Evolutionary conservation across 2,888 invertebrate genomes (phyloP).

Genomic region (Erebia ligea): DNA sequence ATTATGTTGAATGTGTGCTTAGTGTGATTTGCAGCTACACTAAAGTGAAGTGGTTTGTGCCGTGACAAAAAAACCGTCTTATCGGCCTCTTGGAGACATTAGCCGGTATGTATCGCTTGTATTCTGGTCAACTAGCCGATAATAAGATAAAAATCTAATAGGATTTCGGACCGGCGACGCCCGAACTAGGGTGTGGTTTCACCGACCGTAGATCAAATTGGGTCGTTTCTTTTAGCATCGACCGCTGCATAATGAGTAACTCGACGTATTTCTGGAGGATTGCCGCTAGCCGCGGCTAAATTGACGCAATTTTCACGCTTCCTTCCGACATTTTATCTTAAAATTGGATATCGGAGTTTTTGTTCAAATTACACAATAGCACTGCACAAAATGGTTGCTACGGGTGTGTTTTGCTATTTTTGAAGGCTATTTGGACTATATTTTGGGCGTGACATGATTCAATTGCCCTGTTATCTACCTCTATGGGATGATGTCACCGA

Average conservation of each 20-base stretch:
- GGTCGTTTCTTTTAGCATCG: slow-evolving; percentile 63
- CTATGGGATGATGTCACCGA: slow-evolving; percentile 74
- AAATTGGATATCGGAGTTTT: slow-evolving; percentile 6
- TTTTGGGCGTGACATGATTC: slow-evolving; percentile 72
- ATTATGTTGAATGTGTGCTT: slow-evolving; percentile 75
- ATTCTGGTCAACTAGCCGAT: slow-evolving; percentile 54
- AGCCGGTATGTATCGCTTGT: slow-evolving; percentile 69
- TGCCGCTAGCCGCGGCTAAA: slow-evolving; percentile 39
- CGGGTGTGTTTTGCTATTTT: slow-evolving; percentile 42
- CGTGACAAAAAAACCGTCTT: slow-evolving; percentile 63
- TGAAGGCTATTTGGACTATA: slow-evolving; percentile 27
- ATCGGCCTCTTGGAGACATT: slow-evolving; percentile 60
- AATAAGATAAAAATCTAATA: slow-evolving; percentile 48
- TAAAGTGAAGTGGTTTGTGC: slow-evolving; percentile 65
- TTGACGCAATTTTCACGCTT: slow-evolving; percentile 36
- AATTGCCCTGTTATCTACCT: slow-evolving; percentile 68
- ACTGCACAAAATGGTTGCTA: slow-evolving; percentile 14
- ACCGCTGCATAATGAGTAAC: slow-evolving; percentile 45
- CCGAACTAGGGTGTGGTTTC: slow-evolving; percentile 73
- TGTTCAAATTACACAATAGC: slow-evolving; percentile 11
- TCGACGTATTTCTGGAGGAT: slow-evolving; percentile 48
- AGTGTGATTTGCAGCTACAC: slow-evolving; percentile 69
- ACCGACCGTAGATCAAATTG: slow-evolving; percentile 49
- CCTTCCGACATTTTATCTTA: slow-evolving; percentile 36
- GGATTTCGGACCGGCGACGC: slow-evolving; percentile 48